Evolutionary conservation across 2,113 vertebrate species (phyloP).

Genomic region (Hemibates koningsi): DNA sequence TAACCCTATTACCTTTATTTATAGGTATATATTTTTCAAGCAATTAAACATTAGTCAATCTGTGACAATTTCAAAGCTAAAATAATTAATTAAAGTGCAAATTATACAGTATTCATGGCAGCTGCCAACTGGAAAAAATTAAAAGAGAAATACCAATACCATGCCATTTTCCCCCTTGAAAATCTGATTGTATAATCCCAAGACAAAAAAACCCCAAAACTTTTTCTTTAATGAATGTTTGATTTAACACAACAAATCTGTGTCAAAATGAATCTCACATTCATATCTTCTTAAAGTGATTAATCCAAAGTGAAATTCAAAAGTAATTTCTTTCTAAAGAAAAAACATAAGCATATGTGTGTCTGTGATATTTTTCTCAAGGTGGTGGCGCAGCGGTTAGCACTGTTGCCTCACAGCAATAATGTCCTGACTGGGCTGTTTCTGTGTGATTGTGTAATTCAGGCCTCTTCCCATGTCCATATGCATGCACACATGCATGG

Average conservation of each 20-base stretch:
- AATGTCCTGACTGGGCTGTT: not conserved
- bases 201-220: rapidly evolving
- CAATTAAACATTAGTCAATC: not conserved
- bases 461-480: not conserved
- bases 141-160: not conserved
- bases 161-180: rapidly evolving
- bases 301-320: not conserved
- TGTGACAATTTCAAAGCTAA: not conserved
- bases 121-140: not conserved
- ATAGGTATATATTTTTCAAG: not conserved
- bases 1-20: not conserved
- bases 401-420: not conserved
- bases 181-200: not conserved
- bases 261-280: not conserved
- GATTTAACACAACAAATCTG: not conserved
- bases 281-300: not conserved
- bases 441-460: not conserved
- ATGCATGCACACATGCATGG: not conserved
- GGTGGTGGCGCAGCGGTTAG: not conserved
- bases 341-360: not conserved
- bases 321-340: not conserved
- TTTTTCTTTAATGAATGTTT: not conserved
- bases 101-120: not conserved
- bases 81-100: not conserved
- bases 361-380: not conserved